A percentile compares a stretch with the other conserved stretches of the same genome.
Evolutionary conservation across 1,140 invertebrate species (phyloP).

Genomic region (Drosophila kanapiae): DNA sequence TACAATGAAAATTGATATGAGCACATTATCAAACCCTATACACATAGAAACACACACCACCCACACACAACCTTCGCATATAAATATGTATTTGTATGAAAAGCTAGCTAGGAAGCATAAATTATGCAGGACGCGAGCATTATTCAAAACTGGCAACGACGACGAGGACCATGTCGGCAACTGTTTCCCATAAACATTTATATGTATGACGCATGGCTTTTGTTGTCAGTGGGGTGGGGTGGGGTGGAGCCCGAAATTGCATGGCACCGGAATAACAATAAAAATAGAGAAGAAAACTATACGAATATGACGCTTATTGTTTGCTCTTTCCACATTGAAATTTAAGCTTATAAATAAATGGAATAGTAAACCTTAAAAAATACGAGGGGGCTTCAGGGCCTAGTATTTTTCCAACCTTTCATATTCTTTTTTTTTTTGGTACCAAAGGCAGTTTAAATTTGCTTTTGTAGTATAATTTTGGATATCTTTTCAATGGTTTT

Average conservation of each 20-base stretch:
- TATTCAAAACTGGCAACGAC: constrained; percentile 71
- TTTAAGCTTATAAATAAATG: neutral
- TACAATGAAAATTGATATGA: constrained; percentile 40
- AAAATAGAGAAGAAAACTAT: constrained; percentile 30
- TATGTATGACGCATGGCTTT: constrained; percentile 69
- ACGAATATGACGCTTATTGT: neutral
- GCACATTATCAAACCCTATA: constrained; percentile 31
- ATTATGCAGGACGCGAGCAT: constrained; percentile 77
- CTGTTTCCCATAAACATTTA: constrained; percentile 78
- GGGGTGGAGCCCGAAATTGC: constrained; percentile 55
- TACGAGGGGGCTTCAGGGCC: too few species aligned
- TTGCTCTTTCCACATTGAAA: constrained; percentile 1
- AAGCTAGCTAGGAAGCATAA: constrained; percentile 61
- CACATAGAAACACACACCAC: neutral
- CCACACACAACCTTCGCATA: constrained; percentile 37
- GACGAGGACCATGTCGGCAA: constrained; percentile 55
- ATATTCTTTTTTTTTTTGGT: too few species aligned
- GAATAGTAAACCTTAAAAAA: too few species aligned
- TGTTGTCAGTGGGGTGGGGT: constrained; percentile 55
- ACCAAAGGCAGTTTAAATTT: too few species aligned
- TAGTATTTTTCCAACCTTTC: too few species aligned
- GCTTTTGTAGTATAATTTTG: too few species aligned
- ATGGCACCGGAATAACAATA: constrained; percentile 43
- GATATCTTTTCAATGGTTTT: too few species aligned
- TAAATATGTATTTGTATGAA: constrained; percentile 43